These are phyloP conservation scores for Smittia aterrima DNA, from an alignment of 2,888 invertebrate genomes.

Conservation along the genomic window DNA sequence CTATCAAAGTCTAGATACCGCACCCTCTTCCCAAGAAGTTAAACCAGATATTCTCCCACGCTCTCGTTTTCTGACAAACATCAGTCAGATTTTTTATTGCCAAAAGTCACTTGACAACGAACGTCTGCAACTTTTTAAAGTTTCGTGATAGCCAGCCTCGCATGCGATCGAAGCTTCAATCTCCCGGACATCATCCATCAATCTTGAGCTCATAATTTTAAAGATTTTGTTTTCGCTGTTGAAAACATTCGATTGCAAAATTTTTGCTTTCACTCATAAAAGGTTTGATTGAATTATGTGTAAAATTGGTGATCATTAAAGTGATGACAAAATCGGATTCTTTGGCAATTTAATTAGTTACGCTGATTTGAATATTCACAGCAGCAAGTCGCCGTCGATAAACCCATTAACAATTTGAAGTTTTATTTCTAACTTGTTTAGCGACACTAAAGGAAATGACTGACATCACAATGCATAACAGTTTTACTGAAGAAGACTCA, in stretches of 20 bases:
- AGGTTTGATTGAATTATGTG: not conserved
- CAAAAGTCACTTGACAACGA: too few relatives aligned
- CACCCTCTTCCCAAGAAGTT: too few relatives aligned
- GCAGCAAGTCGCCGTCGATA: not conserved
- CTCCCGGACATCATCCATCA: too few relatives aligned
- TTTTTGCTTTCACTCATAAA: not conserved
- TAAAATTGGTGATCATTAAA: not conserved
- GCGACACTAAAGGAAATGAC: slow-evolving; percentile 12
- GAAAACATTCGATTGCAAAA: not conserved
- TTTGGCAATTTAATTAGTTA: not conserved
- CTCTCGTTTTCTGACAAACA: too few relatives aligned
- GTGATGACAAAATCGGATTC: slow-evolving; percentile 6
- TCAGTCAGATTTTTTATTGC: too few relatives aligned
- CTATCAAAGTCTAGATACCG: too few relatives aligned
- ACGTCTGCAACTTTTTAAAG: too few relatives aligned
- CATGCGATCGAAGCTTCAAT: too few relatives aligned
- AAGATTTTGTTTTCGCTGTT: not conserved
- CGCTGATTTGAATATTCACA: slow-evolving; percentile 5
- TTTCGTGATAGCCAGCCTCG: too few relatives aligned
- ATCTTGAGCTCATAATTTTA: too few relatives aligned
- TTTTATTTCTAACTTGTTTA: not conserved
- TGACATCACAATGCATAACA: slow-evolving; percentile 21
- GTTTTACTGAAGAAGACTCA: not conserved
- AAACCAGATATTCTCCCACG: too few relatives aligned
- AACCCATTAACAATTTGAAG: slow-evolving; percentile 7